Base-by-base conservation (phyloP, 2,888 invertebrate species). In the Agrochola circellaris region DNA sequence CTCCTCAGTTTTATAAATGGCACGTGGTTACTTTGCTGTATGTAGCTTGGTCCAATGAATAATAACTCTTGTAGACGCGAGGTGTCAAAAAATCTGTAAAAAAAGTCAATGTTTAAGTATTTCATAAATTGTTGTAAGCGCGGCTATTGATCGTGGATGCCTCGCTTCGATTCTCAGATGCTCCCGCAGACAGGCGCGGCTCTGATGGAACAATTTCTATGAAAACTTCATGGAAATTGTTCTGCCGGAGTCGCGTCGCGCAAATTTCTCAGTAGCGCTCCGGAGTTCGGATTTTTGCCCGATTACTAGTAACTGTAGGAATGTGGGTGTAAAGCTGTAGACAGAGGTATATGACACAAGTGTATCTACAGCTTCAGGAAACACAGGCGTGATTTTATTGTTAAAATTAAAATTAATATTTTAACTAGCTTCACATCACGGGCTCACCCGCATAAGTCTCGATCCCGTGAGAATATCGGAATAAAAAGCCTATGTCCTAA, bases 1-100 rank as follows among this genome's bases (percentile, higher is more conserved):
- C 95, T 93, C 83, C 92, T 95, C 81, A 96, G 83, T 87, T 94
- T 93, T 78, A 93, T 88, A 74, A 90, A 89, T 75, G 93, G 90
- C 75, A 90, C 75, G 58, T 87, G 81, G 56, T 87, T 85, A 72
- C 89, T 91, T 74, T 91, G 91, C 66, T 91, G 90, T 30, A 92
- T 69, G 85, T 94, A 95, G 61, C 88, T 92, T 83, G 95, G 94
- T 69, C 95, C 96, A 65, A 95, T 89, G 89, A 96, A 95, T 81
- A 93, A 86, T 69, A 96, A 71, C 86, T 95, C 95, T 80, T 91
- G 87, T 72, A 97, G 90, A 71, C 92, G 90, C 70, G 89, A 84
- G 45, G 95, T 89, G 79, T 96, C 95, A 87, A 95, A 94, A 88
- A 93, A 96, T 87, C 97, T 97, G 93, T 7, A 20, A 51, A 9